A percentile compares a stretch with the other conserved stretches of the same genome.
phyloP scores from a whole-genome alignment of 2,113 vertebrate genomes.

The Dipodomys spectabilis region DNA sequence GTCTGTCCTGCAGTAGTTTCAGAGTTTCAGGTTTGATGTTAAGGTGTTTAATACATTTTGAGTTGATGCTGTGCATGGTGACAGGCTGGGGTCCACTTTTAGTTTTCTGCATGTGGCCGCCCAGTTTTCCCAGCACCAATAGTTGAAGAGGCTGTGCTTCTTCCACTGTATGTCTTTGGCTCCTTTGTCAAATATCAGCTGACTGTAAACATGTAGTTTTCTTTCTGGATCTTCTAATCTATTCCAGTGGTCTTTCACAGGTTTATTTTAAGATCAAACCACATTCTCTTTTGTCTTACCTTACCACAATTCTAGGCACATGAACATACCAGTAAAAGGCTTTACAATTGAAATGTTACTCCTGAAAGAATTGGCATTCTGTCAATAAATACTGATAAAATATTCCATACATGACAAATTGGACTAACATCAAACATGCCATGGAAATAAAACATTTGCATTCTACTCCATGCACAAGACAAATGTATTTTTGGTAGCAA shows the following conservation, averaged over 20 bases:
- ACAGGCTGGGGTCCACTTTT: too few species aligned
- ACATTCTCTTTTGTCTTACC: slow-evolving; percentile 45
- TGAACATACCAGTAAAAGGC: slow-evolving; percentile 25
- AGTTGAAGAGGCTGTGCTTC: too few species aligned
- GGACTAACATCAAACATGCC: slow-evolving; percentile 63
- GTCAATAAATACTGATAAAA: slow-evolving; percentile 44
- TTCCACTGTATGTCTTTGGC: too few species aligned
- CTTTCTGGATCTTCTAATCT: too few species aligned
- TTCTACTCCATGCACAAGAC: slow-evolving; percentile 60
- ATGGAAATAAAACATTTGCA: slow-evolving; percentile 72
- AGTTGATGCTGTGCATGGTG: too few species aligned
- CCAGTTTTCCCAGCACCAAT: too few species aligned
- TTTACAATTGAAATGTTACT: slow-evolving; percentile 51
- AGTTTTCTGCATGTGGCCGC: too few species aligned
- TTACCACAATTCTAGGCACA: neutral
- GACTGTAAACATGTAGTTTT: too few species aligned
- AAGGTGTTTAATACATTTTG: too few species aligned
- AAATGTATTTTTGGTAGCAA: slow-evolving; percentile 70
- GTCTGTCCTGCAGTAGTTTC: too few species aligned
- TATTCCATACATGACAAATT: slow-evolving; percentile 43
- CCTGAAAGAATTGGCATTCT: slow-evolving; percentile 59
- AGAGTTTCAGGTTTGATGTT: too few species aligned
- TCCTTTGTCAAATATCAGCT: too few species aligned
- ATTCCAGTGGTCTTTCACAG: neutral
- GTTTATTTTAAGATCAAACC: neutral